phyloP scores from a whole-genome alignment of 2,797 vertebrate species.

The Furcifer pardalis region DNA sequence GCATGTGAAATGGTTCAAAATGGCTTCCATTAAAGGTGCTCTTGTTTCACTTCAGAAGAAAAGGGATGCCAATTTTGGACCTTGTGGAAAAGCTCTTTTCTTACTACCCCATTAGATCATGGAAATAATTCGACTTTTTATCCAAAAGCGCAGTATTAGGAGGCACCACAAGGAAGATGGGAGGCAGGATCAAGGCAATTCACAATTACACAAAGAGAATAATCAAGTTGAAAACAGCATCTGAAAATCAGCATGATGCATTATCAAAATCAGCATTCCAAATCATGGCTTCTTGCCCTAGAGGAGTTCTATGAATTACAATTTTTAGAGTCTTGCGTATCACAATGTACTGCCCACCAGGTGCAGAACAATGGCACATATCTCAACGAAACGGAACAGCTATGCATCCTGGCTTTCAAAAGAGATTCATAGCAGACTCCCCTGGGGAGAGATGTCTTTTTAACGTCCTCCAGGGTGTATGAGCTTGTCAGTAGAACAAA shows the following conservation, averaged over 20 bases:
- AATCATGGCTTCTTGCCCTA: background rate
- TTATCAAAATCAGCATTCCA: background rate
- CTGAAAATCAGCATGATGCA: background rate
- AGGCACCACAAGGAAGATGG: background rate
- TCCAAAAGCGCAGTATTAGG: background rate
- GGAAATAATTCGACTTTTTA: background rate
- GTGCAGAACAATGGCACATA: background rate
- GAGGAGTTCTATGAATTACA: too few relatives aligned
- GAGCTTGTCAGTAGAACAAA: background rate
- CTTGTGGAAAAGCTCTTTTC: background rate
- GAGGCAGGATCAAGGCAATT: background rate
- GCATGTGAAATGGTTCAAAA: too few relatives aligned
- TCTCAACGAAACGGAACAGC: background rate
- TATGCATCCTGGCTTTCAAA: background rate
- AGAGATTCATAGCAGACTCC: background rate
- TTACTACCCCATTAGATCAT: background rate
- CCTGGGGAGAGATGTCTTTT: fast-evolving
- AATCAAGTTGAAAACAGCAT: background rate
- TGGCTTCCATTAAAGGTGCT: too few relatives aligned
- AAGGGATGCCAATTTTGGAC: too few relatives aligned
- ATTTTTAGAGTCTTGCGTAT: background rate
- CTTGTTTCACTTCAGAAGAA: background rate
- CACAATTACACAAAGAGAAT: background rate
- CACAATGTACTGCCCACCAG: background rate
- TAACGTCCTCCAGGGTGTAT: conserved; percentile 13